These are phyloP conservation scores for Oreochromis grahami DNA, from an alignment of 2,797 vertebrate genomes.

Conservation along the genomic window DNA sequence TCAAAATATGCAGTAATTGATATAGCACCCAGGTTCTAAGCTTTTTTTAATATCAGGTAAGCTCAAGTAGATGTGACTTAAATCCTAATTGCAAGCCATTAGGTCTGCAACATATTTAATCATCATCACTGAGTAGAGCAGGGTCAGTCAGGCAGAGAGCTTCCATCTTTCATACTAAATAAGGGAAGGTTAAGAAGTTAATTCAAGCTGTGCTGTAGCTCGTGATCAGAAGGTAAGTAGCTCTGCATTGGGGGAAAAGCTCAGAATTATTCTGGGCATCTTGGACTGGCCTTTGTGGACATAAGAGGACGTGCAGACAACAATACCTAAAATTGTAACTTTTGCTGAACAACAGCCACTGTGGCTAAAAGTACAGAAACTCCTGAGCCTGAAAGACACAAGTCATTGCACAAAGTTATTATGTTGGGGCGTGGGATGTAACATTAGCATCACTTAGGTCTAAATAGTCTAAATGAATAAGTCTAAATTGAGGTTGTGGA, in stretches of 20 bases:
- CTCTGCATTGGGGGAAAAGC: background rate
- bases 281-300: background rate
- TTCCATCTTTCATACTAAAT: background rate
- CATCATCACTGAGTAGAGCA: background rate
- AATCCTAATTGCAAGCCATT: slow-evolving; percentile 11
- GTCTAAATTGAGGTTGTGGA: background rate
- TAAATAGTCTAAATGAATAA: background rate
- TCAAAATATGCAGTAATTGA: slow-evolving; percentile 66
- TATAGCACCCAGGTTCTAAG: slow-evolving; percentile 25
- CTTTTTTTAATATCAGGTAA: background rate
- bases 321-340: background rate
- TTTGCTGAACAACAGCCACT: background rate
- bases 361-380: background rate
- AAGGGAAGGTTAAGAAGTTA: background rate
- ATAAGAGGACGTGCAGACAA: background rate
- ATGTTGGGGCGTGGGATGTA: background rate
- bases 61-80: slow-evolving; percentile 24
- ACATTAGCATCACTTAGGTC: background rate
- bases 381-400: background rate
- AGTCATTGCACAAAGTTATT: background rate
- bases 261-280: background rate
- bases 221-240: background rate
- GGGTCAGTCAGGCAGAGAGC: background rate
- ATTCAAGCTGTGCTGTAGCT: background rate
- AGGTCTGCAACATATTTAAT: slow-evolving; percentile 1